These are phyloP conservation scores for Psittacula derbiana DNA, from an alignment of 2,797 vertebrate species.

Conservation along the genomic window DNA sequence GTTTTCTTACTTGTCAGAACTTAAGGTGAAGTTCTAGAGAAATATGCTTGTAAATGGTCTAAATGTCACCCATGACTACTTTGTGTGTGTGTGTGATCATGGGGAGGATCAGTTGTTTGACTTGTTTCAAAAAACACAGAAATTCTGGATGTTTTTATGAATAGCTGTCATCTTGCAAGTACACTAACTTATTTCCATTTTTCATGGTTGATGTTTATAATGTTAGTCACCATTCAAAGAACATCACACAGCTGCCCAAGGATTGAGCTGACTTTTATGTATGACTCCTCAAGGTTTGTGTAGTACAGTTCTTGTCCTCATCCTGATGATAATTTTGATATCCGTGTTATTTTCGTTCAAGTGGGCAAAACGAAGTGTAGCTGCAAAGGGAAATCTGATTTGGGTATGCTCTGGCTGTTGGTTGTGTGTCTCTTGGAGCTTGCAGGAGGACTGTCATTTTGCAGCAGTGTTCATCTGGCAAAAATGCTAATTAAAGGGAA, in stretches of 20 bases:
- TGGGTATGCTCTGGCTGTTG: neutral
- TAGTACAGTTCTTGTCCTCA: slow-evolving; percentile 21
- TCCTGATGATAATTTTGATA: slow-evolving; percentile 35
- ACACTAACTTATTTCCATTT: slow-evolving; percentile 21
- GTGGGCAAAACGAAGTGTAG: neutral
- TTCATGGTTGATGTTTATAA: slow-evolving; percentile 52
- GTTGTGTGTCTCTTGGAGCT: slow-evolving; percentile 40
- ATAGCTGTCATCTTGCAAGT: slow-evolving; percentile 25
- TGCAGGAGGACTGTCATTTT: slow-evolving; percentile 59
- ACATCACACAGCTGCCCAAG: slow-evolving; percentile 58
- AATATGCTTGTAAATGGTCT: neutral
- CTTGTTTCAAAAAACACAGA: neutral
- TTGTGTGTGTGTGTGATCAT: neutral
- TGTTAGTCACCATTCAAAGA: slow-evolving; percentile 67
- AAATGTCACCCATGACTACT: neutral
- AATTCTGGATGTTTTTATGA: neutral
- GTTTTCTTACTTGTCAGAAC: slow-evolving; percentile 45
- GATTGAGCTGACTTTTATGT: slow-evolving; percentile 48
- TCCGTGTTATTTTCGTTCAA: slow-evolving; percentile 34
- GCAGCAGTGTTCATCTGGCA: slow-evolving; percentile 63
- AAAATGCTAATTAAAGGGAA: slow-evolving; percentile 72
- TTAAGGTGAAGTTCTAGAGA: slow-evolving; percentile 9
- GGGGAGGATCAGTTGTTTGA: neutral
- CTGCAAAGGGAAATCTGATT: slow-evolving; percentile 3
- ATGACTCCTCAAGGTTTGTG: slow-evolving; percentile 10